These are phyloP conservation scores for Chaetodon trifascialis DNA, from an alignment of 2,113 vertebrate species.

Conservation along the genomic window DNA sequence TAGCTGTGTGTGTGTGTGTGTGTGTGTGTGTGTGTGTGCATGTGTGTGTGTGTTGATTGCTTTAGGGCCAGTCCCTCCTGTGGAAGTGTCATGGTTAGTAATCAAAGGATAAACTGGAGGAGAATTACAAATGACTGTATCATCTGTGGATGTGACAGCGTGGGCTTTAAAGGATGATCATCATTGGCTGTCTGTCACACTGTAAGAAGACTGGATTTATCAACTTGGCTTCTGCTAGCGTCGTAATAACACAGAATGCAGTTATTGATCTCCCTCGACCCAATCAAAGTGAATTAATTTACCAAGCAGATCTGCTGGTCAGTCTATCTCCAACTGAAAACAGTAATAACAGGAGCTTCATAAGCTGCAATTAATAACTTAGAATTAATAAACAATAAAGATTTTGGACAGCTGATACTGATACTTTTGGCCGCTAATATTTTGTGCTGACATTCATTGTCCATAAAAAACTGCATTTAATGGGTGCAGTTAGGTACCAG, in stretches of 20 bases:
- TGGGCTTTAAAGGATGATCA: slow-evolving; percentile 23
- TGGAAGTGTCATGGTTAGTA: slow-evolving; percentile 62
- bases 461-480: neutral
- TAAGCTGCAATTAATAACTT: neutral
- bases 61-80: slow-evolving; percentile 58
- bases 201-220: slow-evolving; percentile 28
- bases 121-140: slow-evolving; percentile 62
- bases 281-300: slow-evolving; percentile 37
- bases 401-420: neutral
- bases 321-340: neutral
- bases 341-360: neutral
- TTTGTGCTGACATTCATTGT: neutral
- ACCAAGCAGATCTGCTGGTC: neutral
- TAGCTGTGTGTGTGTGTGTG: slow-evolving; percentile 56
- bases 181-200: slow-evolving; percentile 26
- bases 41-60: slow-evolving; percentile 70
- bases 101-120: slow-evolving; percentile 69
- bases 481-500: neutral
- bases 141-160: slow-evolving; percentile 30
- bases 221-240: neutral
- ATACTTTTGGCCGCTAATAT: slow-evolving; percentile 6
- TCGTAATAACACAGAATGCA: slow-evolving; percentile 13
- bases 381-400: neutral
- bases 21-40: slow-evolving; percentile 55
- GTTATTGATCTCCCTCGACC: slow-evolving; percentile 38